These are phyloP conservation scores for Macquaria australasica DNA, from an alignment of 2,113 vertebrate species.

Conservation along the genomic window DNA sequence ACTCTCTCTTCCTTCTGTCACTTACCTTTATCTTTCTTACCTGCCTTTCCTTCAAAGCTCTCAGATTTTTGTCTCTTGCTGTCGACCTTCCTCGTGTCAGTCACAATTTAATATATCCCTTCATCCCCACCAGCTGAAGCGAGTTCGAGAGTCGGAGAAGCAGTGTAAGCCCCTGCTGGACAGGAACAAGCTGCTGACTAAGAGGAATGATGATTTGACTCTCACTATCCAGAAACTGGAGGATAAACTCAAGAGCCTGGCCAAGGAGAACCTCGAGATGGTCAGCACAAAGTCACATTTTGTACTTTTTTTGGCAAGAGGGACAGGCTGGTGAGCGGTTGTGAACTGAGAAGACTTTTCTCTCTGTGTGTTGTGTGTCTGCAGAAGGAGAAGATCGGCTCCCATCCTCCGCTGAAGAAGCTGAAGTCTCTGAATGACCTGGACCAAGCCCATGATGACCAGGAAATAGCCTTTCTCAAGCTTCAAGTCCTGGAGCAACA, in stretches of 20 bases:
- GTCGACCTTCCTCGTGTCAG: not conserved
- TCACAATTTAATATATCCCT: not conserved
- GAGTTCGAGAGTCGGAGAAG: constrained; percentile 95
- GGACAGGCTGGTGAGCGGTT: not conserved
- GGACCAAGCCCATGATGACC: constrained; percentile 97
- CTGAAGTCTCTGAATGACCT: constrained; percentile 97
- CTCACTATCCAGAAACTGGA: constrained; percentile 95
- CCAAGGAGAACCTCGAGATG: constrained; percentile 97
- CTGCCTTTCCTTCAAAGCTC: not conserved
- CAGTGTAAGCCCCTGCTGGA: constrained; percentile 98
- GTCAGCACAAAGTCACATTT: constrained; percentile 77
- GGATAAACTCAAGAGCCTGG: constrained; percentile 92
- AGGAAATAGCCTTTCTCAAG: constrained; percentile 97
- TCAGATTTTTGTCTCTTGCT: not conserved
- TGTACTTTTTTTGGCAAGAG: not conserved
- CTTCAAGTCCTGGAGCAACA: constrained; percentile 99
- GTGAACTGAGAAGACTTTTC: too few relatives aligned
- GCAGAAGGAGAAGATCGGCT: constrained; percentile 95
- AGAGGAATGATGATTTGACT: constrained; percentile 96
- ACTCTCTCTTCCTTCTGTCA: not conserved
- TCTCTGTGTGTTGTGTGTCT: constrained; percentile 45
- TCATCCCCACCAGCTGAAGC: constrained; percentile 88
- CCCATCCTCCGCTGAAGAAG: constrained; percentile 95
- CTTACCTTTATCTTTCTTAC: not conserved
- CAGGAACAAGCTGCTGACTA: constrained; percentile 96